Conservation (phyloP, 1,140 invertebrate species). For the Lordiphosa mommai region DNA sequence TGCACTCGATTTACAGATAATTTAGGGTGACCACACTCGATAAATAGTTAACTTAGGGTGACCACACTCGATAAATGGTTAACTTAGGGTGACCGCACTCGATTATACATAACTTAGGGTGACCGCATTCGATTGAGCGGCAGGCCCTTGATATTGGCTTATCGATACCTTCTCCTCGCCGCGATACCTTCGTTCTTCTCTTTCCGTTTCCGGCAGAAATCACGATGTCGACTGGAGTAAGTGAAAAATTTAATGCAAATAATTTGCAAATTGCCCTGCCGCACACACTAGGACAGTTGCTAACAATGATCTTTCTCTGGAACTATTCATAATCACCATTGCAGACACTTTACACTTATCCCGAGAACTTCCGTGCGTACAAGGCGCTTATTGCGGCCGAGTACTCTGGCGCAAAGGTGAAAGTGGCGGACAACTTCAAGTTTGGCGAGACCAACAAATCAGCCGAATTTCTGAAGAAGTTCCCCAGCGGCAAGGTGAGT, state of each 20-base stretch:
- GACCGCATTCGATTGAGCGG: no score
- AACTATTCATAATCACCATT: constrained; percentile 79
- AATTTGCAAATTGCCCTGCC: constrained; percentile 50
- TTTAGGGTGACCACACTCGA: no score
- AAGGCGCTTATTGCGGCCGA: constrained; percentile 97
- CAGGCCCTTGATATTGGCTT: no score
- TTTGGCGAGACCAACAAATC: constrained; percentile 96
- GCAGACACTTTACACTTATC: constrained; percentile 97
- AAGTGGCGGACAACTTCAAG: constrained; percentile 91
- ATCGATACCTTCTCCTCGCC: constrained; percentile 1
- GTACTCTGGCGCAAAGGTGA: constrained; percentile 94
- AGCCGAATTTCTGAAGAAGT: constrained; percentile 93
- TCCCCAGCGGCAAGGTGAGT: constrained; percentile 95
- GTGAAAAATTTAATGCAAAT: constrained; percentile 40
- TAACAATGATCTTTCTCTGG: constrained; percentile 13
- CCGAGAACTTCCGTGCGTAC: constrained; percentile 95
- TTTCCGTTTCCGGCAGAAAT: constrained; percentile 51
- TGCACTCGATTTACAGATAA: no score
- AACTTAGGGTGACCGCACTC: no score
- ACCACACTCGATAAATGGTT: no score
- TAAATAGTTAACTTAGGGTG: no score
- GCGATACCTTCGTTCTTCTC: constrained; percentile 33
- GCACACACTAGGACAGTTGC: background rate
- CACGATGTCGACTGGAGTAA: constrained; percentile 79
- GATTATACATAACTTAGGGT: no score